Base-by-base conservation (phyloP, 2,888 invertebrate species). In the Drosophila eohydei region DNA sequence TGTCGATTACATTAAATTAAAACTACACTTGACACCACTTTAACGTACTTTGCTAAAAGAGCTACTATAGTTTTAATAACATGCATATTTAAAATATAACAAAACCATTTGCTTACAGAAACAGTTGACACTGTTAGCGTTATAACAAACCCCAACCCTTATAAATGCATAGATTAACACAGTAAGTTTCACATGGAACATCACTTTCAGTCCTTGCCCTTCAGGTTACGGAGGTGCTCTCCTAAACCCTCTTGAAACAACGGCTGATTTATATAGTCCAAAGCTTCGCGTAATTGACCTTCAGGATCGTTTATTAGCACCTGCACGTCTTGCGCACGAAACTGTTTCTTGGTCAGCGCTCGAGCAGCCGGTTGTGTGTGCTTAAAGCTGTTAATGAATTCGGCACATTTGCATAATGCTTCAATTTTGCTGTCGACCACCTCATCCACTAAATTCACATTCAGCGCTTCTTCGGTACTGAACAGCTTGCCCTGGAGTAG, bases 401-500 rank as follows among this genome's bases (percentile, higher is more conserved):
- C 91, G 78, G 95, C 95, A 73, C 96, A 95, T 89, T 95, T 95
- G 0, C 92, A 92, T 5, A 97, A 89, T 0, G 95, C 95, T 46
- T 96, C 96, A 0, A 94, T 94, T 91, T 96, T 96, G 87, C 95
- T 95, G 2, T 93, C 90, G 1, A 95, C 96, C 41, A 95, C 88
- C 92, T 96, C 96, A 93, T 98, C 97, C 9, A 98, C 94, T 0
- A 97, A 93, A 5, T 97, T 96, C 46, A 96, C 94, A 91, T 95
- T 94, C 32, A 96, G 92, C 14, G 98, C 97, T 91, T 97, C 96
- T 36, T 96, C 95, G 4, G 96, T 95, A 9, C 93, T 93, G 89
- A 96, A 97, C 92, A 97, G 93, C 72, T 93, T 94, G 2, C 97
- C 97, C 7, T 95, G 94, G 2, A 95, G 95, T 9, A 98, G 94